Conservation (phyloP, 2,113 vertebrate species). For the Maylandia zebra region DNA sequence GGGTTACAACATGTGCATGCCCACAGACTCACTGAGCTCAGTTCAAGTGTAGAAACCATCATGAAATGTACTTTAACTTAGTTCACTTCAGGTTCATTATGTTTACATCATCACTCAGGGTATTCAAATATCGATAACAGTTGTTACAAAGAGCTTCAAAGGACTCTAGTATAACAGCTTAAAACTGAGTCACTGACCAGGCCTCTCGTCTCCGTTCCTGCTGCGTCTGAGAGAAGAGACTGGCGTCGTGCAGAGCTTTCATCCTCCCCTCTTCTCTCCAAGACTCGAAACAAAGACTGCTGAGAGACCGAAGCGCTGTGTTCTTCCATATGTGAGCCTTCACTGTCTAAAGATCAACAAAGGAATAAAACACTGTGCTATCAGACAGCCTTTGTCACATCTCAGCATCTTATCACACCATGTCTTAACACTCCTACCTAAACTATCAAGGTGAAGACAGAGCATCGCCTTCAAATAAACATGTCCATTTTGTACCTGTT, state of each 20-base stretch:
- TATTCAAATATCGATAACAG: background rate
- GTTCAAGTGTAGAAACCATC: conserved; percentile 93
- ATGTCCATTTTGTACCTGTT: conserved; percentile 50
- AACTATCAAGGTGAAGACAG: background rate
- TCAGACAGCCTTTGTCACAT: background rate
- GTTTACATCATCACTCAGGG: conserved; percentile 82
- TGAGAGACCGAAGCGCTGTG: conserved; percentile 13
- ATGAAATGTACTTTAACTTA: conserved; percentile 45
- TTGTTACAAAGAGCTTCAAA: background rate
- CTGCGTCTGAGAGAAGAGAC: background rate
- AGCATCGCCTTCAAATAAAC: background rate
- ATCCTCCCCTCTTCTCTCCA: background rate
- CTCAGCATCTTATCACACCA: background rate
- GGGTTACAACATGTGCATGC: background rate
- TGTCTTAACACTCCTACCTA: background rate
- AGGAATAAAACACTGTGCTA: background rate
- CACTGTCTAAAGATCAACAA: conserved; percentile 2
- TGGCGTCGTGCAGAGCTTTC: conserved; percentile 1
- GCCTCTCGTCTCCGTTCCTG: background rate
- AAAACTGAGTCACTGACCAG: conserved; percentile 8
- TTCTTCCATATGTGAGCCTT: conserved; percentile 15
- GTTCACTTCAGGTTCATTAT: conserved; percentile 57
- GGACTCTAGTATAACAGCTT: background rate
- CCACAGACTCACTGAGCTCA: conserved; percentile 74
- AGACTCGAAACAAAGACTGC: background rate